A percentile compares a stretch with the other conserved stretches of the same genome.
Conservation (phyloP, 2,888 invertebrate species). For the Prosapia bicincta region DNA sequence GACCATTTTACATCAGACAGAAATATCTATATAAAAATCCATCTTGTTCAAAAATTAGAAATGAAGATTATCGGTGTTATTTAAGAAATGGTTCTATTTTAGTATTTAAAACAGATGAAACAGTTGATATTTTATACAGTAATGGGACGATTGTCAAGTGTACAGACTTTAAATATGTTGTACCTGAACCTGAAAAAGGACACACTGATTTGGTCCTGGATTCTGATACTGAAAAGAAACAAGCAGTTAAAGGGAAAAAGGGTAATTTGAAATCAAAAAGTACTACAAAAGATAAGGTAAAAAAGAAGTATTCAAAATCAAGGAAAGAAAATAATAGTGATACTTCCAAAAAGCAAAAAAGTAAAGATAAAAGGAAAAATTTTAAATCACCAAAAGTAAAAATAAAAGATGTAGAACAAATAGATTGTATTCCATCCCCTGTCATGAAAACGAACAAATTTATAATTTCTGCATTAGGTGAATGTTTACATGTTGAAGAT, state of each 20-base stretch:
- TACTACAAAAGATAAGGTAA: no score
- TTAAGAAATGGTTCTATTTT: not conserved
- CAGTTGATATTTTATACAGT: not conserved
- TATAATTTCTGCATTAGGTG: not conserved
- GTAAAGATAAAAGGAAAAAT: not conserved
- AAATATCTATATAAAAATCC: not conserved
- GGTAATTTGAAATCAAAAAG: not conserved
- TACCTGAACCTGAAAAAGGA: not conserved
- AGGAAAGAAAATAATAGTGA: not conserved
- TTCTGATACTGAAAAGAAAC: not conserved
- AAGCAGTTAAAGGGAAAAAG: not conserved
- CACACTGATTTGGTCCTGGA: not conserved
- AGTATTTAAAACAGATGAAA: not conserved
- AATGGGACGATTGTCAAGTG: not conserved
- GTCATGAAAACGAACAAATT: not conserved
- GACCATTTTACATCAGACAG: not conserved
- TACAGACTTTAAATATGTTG: not conserved
- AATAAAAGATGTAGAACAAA: no score
- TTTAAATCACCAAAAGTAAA: not conserved
- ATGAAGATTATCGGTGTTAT: not conserved
- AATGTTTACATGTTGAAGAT: not conserved
- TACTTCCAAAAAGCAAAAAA: not conserved
- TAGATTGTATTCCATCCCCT: no score
- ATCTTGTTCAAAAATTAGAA: not conserved
- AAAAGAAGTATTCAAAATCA: not conserved